Base-by-base conservation (phyloP, 2,888 invertebrate species). In the Diarsia rubi region DNA sequence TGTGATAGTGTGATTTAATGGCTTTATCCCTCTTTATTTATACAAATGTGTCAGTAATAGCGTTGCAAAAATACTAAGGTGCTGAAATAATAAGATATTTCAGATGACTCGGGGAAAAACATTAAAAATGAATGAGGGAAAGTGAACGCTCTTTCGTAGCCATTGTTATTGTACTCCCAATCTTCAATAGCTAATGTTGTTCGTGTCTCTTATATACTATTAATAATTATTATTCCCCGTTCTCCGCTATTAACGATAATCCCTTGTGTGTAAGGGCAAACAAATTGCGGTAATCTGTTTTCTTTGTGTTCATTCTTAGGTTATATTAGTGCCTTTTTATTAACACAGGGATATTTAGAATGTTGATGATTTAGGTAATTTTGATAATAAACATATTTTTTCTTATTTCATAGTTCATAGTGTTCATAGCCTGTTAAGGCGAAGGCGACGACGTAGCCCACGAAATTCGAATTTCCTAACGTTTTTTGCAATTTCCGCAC, bases 131-230 rank as follows among this genome's bases (percentile, higher is more conserved):
- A 49, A 49, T 44, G 11, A 31, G 1, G 31, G 24, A 67, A n/a
- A 67, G 60, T 66, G 24, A 49, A 5, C 44, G 21, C 31, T 75
- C 24, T 0, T 59, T 64, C 5, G 6, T 45, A 37, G 3, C 6
- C 16, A 44, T 62, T 47, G 24, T 71, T 54, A 52, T 57, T 45
- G 27, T 47, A 75, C 65, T 42, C 57, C 45, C 66, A 64, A 52
- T 5, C 47, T 47, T 31, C 42, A 47, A 47, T 47, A 27, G 11
- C 3, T 31, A 37, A 74, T 75, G 64, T 57, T 27, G 3, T 8
- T 9, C 5, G 3, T 64, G 54, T 65, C 8, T 42, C 4, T 45
- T 19, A 63, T 54, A 42, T 14, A 27, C 3, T 63, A 75, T 37
- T 57, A 75, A 62, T 54, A 5, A 47, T 52, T 37, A 57, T 54